Base-by-base conservation (phyloP, 2,888 invertebrate genomes). In the Epistrophella euchroma region DNA sequence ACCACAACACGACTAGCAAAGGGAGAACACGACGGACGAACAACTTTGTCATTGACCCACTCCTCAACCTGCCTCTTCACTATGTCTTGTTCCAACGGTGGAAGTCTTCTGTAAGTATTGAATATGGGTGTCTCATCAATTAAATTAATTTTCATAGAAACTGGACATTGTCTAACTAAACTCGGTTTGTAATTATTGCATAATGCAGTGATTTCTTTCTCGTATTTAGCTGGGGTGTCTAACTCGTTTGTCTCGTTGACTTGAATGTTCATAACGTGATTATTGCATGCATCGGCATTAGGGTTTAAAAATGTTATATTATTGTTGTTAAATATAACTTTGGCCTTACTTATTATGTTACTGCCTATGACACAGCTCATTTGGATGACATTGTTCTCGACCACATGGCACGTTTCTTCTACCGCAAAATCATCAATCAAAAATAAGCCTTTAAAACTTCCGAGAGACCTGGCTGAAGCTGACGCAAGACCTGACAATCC, bases 21-120 rank as follows among this genome's bases (percentile, higher is more conserved):
- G 2, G 90, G 89, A 1, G 90, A 91, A 58, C 47, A 58, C 9
- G 89, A 89, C 1, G 89, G 89, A 58, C 88, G 81, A n/a, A 91
- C 88, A 5, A 92, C 89, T 5, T 22, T 37, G 0, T 60, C 58
- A 10, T 37, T 40, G 0, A 82, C 35, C 85, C 85, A 85, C 35
- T 62, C 35, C 37, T 81, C 73, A 15, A 85, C 75, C 75, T 81
- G 71, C 6, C 66, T 68, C 13, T 73, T 66, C 9, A 87, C 76
- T n/a, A 87, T 50, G 22, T 58, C 50, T 40, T 80, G 73, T 40
- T 87, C 66, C 19, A 72, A 62, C 40, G 45, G 64, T 74, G 88
- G 71, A 11, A 86, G 75, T 22, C 83, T 79, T 13, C 52, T 81
- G 4, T 80, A 72, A 2, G 71, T 52, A 25, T 70, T 70, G 28